These are phyloP conservation scores for Brevimyrus niger DNA, from an alignment of 2,113 vertebrate species.

Conservation along the genomic window DNA sequence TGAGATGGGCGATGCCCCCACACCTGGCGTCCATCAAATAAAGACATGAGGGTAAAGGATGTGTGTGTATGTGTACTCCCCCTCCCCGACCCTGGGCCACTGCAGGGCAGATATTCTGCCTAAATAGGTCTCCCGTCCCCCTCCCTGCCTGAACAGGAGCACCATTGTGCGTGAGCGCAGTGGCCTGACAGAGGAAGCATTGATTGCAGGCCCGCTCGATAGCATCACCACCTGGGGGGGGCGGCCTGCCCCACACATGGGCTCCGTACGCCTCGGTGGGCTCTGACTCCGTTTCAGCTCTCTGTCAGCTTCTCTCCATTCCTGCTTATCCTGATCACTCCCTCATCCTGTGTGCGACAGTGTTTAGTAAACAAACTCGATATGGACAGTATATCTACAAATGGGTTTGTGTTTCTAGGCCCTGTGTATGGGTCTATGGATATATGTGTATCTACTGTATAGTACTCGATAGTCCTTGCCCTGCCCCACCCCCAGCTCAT, in stretches of 20 bases:
- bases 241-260: neutral
- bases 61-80: neutral
- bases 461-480: no score
- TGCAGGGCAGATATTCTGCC: neutral
- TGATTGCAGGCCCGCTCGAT: neutral
- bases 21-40: neutral
- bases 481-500: neutral
- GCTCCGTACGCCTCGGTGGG: neutral
- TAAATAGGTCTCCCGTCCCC: neutral
- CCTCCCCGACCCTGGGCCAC: neutral
- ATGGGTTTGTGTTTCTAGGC: neutral
- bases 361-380: neutral
- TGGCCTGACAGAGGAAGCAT: slow-evolving; percentile 5
- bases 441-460: neutral
- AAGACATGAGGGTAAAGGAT: neutral
- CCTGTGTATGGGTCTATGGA: neutral
- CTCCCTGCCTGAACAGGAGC: slow-evolving; percentile 3
- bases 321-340: neutral
- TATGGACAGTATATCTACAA: neutral
- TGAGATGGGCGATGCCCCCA: neutral
- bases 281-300: neutral
- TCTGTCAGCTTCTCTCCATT: neutral
- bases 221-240: neutral
- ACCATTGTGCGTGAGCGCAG: slow-evolving; percentile 6
- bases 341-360: neutral